Base-by-base conservation (phyloP, 2,888 invertebrate species). In the Spisula solida region DNA sequence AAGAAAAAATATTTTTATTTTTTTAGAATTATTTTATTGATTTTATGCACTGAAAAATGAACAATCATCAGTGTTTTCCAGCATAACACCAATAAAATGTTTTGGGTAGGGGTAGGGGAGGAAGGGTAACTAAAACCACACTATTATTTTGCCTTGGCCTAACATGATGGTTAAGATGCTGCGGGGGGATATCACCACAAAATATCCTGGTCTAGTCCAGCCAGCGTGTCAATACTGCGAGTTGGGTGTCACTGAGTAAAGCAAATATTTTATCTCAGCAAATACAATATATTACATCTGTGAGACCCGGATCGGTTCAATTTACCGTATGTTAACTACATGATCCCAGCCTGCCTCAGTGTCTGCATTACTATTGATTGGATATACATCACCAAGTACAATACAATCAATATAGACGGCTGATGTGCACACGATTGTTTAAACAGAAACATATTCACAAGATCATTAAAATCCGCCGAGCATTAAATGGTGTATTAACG, bases 301-400 rank as follows among this genome's bases (percentile, higher is more conserved):
- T 10, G 25, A 51, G n/a, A 25, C 12, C 20, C 25, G n/a, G 60
- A 66, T 66, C n/a, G 25, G 75, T 31, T 75, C 31, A 75, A 75
- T 34, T 75, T 34, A 31, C 34, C 75, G 31, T 75, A 75, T 75
- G 75, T 31, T 75, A 16, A 75, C 75, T 34, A 75, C 75, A 75
- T 34, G 75, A 75, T 75, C 2, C 18, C 31, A 25, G 75, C 10
- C 34, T 34, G 29, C 5, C 75, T 25, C 10, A n/a, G n/a, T n/a
- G 31, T 25, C 29, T 75, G 18, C 16, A 75, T 8, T 25, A 31
- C 16, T 75, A 75, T 75, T 75, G 75, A 75, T 75, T 34, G 31
- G 25, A 34, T 31, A 75, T 75, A n/a, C n/a, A 75, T 34, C 12
- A 75, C 31, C 75, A 75, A 75, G 75, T 75, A 75, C 75, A 75